These are phyloP conservation scores for Caenorhabditis sp. DNA, from an alignment of 2,888 invertebrate genomes.

Conservation along the genomic window DNA sequence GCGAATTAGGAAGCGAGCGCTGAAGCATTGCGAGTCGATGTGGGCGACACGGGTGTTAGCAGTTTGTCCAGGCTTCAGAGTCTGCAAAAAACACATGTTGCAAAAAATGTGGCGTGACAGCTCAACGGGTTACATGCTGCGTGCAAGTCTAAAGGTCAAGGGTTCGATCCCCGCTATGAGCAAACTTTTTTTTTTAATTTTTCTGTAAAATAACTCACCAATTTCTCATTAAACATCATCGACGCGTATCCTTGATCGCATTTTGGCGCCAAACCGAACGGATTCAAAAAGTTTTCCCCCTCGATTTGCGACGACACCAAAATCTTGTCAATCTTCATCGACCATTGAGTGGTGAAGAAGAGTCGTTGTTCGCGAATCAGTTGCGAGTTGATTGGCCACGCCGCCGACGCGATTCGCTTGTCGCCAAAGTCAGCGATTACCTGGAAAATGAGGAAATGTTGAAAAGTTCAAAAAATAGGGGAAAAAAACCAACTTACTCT, in stretches of 20 bases:
- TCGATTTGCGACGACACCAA: conserved; percentile 20
- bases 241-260: conserved; percentile 24
- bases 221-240: background rate
- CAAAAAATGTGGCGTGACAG: no score
- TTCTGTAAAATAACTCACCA: background rate
- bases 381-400: conserved; percentile 13
- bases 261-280: conserved; percentile 25
- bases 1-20: conserved; percentile 18
- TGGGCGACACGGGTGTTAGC: conserved; percentile 6
- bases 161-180: background rate
- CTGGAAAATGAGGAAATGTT: background rate
- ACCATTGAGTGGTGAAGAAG: conserved; percentile 31
- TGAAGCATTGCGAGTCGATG: conserved; percentile 29
- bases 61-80: background rate
- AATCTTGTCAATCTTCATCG: conserved; percentile 8
- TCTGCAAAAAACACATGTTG: background rate
- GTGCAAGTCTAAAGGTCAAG: no score
- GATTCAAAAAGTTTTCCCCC: conserved; percentile 26
- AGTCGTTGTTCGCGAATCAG: conserved; percentile 5
- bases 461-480: background rate
- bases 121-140: no score
- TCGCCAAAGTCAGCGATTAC: background rate
- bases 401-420: conserved; percentile 11
- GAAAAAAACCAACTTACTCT: no score
- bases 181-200: background rate